Base-by-base conservation (phyloP, 2,888 invertebrate genomes). In the Ellobium chinense region DNA sequence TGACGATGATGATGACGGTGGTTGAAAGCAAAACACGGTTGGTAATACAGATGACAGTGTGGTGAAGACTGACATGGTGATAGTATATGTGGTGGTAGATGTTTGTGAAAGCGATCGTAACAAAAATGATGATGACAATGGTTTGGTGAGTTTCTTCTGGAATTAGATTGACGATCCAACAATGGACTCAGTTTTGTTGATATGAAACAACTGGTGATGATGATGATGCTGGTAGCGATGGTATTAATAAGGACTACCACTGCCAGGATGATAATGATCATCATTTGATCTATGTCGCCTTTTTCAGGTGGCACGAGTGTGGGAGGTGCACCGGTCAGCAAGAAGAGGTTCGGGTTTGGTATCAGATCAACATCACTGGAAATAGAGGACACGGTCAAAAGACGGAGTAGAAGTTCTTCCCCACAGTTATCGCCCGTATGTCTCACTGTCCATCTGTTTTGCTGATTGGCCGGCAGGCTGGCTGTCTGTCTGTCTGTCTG, bases 361-460 rank as follows among this genome's bases (percentile, higher is more conserved):
- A 96, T 97, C 89, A 95, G 97, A 83, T 98, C 98, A 95, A 97
- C 97, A 92, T 98, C 98, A 84, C 97, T 98, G 85, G 98, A 98
- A 89, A 94, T 98, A 66, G 98, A 98, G 0, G 97, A 97, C 72
- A 84, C 85, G 58, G n/a, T n/a, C n/a, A 88, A 87, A 73, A 73
- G 81, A 89, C 97, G 97, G 82, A 97, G 97, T 92, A 86, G 86
- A 83, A 97, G 97, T 91, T 97, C 97, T 24, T 98, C 98, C 62
- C 98, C 98, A 1, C 85, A 86, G 68, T 83, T 85, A 39, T 90
- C 90, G 65, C 90, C 90, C n/a, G 89, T 90, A 82, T 85, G 86
- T 58, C 4, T 65, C 37, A 18, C 21, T 66, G 4, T 39, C n/a
- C 18, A 7, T 34, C n/a, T 7, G 9, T 2, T 3, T 34, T 58